Base-by-base conservation (phyloP, 1,140 invertebrate species). In the Drosophila busckii region DNA sequence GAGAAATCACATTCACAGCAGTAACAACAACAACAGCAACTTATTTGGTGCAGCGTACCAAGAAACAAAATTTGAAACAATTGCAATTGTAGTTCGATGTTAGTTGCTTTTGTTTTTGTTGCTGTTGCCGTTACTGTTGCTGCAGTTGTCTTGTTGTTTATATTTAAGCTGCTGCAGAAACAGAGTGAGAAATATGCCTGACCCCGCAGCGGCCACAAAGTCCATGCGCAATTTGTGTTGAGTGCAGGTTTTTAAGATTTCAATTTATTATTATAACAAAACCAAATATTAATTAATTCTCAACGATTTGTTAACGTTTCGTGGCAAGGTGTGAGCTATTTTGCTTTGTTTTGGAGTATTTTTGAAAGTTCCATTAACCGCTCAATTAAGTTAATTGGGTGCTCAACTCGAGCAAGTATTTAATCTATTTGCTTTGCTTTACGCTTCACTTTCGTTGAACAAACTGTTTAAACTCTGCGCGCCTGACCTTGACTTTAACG, bases 311-410 rank as follows among this genome's bases (percentile, higher is more conserved):
- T 41, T 58, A 41, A 34, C 48, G 37, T 52, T 22, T 41, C 25
- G 25, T 34, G 34, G 34, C 34, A 38, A 46, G n/a, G 34, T 38
- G 42, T 46, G 25, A 29, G 7, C 1, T n/a, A n/a, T n/a, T 61
- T 55, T 61, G 41, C 29, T 50, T 52, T 62, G 26, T 15, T 44
- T 34, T 62, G 38, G 15, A 26, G 31, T 7, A n/a, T 62, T 44
- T 63, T 76, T 75, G 60, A 76, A 75, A 75, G 70, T 73, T 29
- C 38, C 31, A 75, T 75, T 69, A 69, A 41, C 32, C 23, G 38
- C 71, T 78, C 13, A 54, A 66, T 70, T 56, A 78, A 70, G 26
- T 70, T 50, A 78, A 76, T 76, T 70, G 78, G 54, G 46, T 40
- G 48, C 38, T 53, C 31, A 22, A 13, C 26, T n/a, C 12, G 17